Conservation (phyloP, 2,797 vertebrate species). For the Taeniopygia guttata region DNA sequence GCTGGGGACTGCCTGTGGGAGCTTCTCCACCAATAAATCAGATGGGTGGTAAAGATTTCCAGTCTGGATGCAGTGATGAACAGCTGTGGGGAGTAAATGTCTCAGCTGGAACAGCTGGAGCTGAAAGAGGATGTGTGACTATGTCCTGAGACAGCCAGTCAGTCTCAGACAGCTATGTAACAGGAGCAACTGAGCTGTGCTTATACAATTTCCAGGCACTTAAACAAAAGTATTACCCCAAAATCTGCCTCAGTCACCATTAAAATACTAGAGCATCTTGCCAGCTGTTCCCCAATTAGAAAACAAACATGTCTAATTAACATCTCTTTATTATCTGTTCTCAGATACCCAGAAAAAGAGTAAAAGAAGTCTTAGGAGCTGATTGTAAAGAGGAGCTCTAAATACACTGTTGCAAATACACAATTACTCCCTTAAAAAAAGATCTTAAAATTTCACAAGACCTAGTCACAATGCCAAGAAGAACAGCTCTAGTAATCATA, state of each 20-base stretch:
- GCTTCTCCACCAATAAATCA: background rate
- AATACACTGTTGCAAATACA: background rate
- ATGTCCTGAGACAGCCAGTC: background rate
- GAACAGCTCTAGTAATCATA: background rate
- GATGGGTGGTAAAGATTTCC: background rate
- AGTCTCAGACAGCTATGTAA: background rate
- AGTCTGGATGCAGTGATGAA: background rate
- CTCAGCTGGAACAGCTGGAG: conserved; percentile 16
- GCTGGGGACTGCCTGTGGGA: background rate
- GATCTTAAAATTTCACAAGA: background rate
- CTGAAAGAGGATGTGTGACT: background rate
- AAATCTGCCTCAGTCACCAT: background rate
- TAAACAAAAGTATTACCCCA: background rate
- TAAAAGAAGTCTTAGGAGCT: background rate
- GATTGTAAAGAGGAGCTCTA: background rate
- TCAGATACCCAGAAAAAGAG: background rate
- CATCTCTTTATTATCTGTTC: background rate
- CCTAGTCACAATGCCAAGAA: background rate
- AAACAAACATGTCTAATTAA: conserved; percentile 3
- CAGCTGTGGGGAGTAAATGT: background rate
- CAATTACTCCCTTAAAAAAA: background rate
- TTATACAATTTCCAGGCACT: conserved; percentile 4
- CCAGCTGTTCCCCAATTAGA: conserved; percentile 1
- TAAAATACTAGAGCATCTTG: background rate
- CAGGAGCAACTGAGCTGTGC: background rate